These are phyloP conservation scores for Patella ulyssiponensis DNA, from an alignment of 2,888 invertebrate species.

Conservation along the genomic window DNA sequence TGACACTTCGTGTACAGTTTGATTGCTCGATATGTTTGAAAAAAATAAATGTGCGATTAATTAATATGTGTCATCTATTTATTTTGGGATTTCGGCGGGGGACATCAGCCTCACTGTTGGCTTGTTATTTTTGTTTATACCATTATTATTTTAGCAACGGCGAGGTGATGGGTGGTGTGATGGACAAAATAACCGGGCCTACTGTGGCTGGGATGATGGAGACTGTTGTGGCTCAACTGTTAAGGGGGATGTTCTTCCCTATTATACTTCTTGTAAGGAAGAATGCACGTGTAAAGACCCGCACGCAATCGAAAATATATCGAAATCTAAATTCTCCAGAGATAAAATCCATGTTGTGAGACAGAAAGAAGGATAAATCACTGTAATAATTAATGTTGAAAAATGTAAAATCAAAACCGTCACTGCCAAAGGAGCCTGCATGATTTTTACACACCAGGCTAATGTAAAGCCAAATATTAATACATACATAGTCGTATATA, in stretches of 20 bases:
- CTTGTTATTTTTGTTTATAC: no score
- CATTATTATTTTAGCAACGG: slow-evolving; percentile 40
- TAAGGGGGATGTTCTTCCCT: slow-evolving; percentile 46
- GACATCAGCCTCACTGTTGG: no score
- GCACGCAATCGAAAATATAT: slow-evolving; percentile 52
- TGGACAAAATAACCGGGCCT: slow-evolving; percentile 55
- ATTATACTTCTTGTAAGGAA: slow-evolving; percentile 44
- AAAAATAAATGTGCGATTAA: no score
- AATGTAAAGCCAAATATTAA: neutral
- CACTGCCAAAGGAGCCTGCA: no score
- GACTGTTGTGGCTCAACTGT: slow-evolving; percentile 64
- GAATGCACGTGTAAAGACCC: slow-evolving; percentile 61
- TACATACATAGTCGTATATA: no score
- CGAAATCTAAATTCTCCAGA: slow-evolving; percentile 11
- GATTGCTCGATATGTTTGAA: no score
- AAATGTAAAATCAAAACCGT: neutral
- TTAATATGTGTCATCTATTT: no score
- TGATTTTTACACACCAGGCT: no score
- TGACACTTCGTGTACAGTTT: no score
- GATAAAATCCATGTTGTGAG: slow-evolving; percentile 1
- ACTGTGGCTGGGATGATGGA: slow-evolving; percentile 65
- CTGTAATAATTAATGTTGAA: neutral
- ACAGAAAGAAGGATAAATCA: neutral
- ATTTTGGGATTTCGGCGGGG: no score
- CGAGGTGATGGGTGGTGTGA: slow-evolving; percentile 63